Evolutionary conservation across 2,797 vertebrate genomes (phyloP).

Genomic region (Myotis myotis): DNA sequence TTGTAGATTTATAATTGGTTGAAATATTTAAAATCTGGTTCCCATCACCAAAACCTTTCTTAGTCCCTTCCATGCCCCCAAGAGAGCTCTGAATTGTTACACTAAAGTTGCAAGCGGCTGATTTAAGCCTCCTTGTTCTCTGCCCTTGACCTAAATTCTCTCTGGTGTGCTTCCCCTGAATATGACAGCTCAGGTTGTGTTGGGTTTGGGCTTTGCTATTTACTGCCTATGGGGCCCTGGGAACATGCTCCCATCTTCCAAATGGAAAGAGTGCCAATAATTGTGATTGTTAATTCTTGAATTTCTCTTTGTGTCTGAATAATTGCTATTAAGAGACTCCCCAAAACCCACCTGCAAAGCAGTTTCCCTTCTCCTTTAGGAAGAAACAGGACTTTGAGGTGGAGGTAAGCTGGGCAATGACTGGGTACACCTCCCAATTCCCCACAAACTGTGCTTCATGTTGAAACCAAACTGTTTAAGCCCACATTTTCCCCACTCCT

Average conservation of each 20-base stretch:
- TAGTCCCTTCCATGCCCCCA: not conserved
- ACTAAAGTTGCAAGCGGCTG: not conserved
- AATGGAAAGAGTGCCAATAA: not conserved
- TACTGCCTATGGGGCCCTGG: not conserved
- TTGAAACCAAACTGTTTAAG: not conserved
- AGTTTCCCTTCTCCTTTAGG: not conserved
- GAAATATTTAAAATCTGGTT: conserved; percentile 26
- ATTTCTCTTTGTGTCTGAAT: not conserved
- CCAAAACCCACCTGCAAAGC: not conserved
- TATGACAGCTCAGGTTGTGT: not conserved
- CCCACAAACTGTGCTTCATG: not conserved
- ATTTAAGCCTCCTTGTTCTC: not conserved
- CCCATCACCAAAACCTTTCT: not conserved
- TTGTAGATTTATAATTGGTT: not conserved
- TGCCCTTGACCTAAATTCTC: not conserved
- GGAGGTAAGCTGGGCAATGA: not conserved
- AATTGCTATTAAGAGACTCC: not conserved
- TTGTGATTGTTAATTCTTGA: not conserved
- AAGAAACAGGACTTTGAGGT: not conserved
- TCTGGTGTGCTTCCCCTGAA: not conserved
- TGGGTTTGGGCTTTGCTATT: not conserved
- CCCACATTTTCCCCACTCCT: not conserved
- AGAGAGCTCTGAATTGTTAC: not conserved
- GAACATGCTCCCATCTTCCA: not conserved
- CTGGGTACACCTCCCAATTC: not conserved